A percentile compares a stretch with the other conserved stretches of the same genome.
Conservation (phyloP, 2,113 vertebrate genomes). For the Pampusana beccarii region DNA sequence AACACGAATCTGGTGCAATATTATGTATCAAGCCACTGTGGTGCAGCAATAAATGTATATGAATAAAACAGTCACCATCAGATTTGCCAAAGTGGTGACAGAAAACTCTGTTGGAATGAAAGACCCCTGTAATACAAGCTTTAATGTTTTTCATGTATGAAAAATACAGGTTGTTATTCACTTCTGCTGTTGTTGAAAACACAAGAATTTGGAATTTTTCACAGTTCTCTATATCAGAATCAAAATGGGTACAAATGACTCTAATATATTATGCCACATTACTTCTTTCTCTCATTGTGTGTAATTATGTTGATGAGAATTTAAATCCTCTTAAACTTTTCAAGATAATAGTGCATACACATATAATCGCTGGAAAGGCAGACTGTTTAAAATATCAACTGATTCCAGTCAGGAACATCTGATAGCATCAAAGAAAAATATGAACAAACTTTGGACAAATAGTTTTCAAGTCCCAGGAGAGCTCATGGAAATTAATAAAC, state of each 20-base stretch:
- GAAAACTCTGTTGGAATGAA: neutral
- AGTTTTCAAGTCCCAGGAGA: neutral
- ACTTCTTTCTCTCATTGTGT: neutral
- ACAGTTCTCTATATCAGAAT: neutral
- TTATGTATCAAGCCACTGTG: neutral
- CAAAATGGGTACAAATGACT: neutral
- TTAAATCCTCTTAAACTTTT: neutral
- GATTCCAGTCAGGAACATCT: neutral
- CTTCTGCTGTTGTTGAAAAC: neutral
- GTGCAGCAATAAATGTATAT: neutral
- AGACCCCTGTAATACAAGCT: neutral
- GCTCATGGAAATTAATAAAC: neutral
- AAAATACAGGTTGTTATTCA: neutral
- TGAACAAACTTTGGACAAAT: neutral
- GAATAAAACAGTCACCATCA: neutral
- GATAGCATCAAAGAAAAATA: neutral
- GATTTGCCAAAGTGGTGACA: rapidly evolving
- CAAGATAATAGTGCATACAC: neutral
- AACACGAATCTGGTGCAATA: neutral
- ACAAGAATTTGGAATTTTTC: neutral
- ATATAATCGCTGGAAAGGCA: neutral
- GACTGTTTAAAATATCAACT: neutral
- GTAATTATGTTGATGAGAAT: neutral
- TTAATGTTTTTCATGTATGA: neutral
- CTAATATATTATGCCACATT: neutral